phyloP scores from a whole-genome alignment of 2,113 vertebrate genomes.

The Nestor notabilis region DNA sequence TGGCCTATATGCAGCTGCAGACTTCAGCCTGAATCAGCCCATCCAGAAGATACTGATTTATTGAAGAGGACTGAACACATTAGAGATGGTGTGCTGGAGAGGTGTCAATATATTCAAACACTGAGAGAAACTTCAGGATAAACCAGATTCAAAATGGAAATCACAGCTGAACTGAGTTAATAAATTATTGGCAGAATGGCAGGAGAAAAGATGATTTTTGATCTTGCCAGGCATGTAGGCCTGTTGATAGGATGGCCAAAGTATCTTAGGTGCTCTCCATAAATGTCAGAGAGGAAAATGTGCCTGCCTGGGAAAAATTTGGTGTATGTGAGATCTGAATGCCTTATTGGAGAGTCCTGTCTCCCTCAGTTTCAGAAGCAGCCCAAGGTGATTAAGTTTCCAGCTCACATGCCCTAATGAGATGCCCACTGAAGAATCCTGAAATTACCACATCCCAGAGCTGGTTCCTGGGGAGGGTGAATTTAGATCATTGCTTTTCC shows the following conservation, averaged over 20 bases:
- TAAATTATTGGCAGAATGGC: background rate
- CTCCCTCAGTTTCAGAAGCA: background rate
- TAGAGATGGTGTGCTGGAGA: background rate
- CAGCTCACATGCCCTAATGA: background rate
- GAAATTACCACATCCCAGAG: background rate
- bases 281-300: constrained; percentile 10
- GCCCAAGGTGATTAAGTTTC: background rate
- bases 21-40: background rate
- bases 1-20: background rate
- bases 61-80: background rate
- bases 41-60: background rate
- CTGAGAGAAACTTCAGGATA: background rate
- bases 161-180: background rate
- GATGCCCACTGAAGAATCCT: background rate
- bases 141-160: background rate
- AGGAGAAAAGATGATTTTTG: background rate
- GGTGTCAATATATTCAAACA: background rate
- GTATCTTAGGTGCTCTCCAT: background rate
- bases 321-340: background rate
- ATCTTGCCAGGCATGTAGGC: background rate
- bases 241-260: background rate
- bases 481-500: background rate
- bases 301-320: background rate
- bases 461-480: background rate
- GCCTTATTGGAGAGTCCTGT: accelerated